Base-by-base conservation (phyloP, 2,113 vertebrate species). In the Pluvianellus socialis region DNA sequence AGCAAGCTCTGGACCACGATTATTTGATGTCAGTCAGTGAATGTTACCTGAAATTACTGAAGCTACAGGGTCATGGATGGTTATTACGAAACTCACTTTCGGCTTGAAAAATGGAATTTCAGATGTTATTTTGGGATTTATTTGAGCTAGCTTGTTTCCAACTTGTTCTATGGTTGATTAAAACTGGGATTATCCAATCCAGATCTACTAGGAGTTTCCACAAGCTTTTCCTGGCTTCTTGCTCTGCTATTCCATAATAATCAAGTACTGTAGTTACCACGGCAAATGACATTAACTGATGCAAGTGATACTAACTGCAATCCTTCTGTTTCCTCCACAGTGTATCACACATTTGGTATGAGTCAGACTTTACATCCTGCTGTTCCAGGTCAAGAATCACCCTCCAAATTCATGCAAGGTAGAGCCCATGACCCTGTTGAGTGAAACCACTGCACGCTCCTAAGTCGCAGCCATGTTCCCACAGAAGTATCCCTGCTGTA, bases 211-310 rank as follows among this genome's bases (percentile, higher is more conserved):
- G 7, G 44, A 67, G 87, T 42, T 85, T 89, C 58, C 65, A 79
- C 38, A 65, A 35, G 62, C 53, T 79, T 89, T 56, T 75, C 85
- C 58, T 70, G 77, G 27, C 33, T 86, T 50, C 88, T 90, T 77
- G 47, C 61, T 79, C 50, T 38, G 68, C 61, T 82, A 28, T 49
- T 75, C 80, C 92, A 85, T 88, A 95, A 88, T 85, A 89, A 92
- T 61, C 72, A 35, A 58, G 35, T 4, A 11, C 7, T n/a, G 18
- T 1, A 33, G 45, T 73, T 73, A 42, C 86, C 77, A 26, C 10
- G 58, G 70, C 47, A 94, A 85, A 72, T 15, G 66, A 12, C 44
- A 83, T 80, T 47, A 89, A 53, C 76, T 45, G 75, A 74, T 47
- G 17, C 45, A 47, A 79, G 53, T 21, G 55, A 79, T 47, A 62